Percentiles rank a stretch among this genome's conserved stretches.
These are phyloP conservation scores for Drosophila anomalipes DNA, from an alignment of 2,888 invertebrate species.

Conservation along the genomic window DNA sequence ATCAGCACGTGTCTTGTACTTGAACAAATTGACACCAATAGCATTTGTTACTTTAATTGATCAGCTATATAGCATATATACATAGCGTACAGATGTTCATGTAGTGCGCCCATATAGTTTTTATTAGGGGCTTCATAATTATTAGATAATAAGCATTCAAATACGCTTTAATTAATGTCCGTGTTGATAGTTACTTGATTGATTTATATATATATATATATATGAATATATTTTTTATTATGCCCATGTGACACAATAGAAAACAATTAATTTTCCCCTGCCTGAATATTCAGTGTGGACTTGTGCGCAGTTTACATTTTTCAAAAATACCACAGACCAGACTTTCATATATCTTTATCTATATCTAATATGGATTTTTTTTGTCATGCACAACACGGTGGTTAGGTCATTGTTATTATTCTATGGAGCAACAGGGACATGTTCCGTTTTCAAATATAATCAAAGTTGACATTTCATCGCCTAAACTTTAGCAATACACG, in stretches of 20 bases:
- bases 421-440: constrained; percentile 9
- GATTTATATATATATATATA: constrained; percentile 17
- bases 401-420: constrained; percentile 66
- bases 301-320: constrained; percentile 21
- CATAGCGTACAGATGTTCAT: background rate
- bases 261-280: background rate
- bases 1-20: constrained; percentile 8
- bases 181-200: constrained; percentile 49
- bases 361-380: constrained; percentile 59
- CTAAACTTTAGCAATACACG: constrained; percentile 51
- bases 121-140: constrained; percentile 61
- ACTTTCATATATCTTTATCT: constrained; percentile 4
- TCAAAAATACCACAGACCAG: background rate
- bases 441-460: constrained; percentile 55
- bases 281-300: background rate
- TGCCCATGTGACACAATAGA: background rate
- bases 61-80: constrained; percentile 2
- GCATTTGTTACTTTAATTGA: constrained; percentile 38
- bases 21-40: constrained; percentile 29
- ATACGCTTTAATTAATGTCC: constrained; percentile 59
- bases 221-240: background rate
- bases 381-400: constrained; percentile 38
- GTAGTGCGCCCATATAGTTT: background rate
- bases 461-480: constrained; percentile 69
- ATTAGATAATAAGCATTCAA: constrained; percentile 52